Evolutionary conservation across 2,888 invertebrate genomes (phyloP), one percentile per base, ranked within the genome.

Genomic region (Philereme transversata): DNA sequence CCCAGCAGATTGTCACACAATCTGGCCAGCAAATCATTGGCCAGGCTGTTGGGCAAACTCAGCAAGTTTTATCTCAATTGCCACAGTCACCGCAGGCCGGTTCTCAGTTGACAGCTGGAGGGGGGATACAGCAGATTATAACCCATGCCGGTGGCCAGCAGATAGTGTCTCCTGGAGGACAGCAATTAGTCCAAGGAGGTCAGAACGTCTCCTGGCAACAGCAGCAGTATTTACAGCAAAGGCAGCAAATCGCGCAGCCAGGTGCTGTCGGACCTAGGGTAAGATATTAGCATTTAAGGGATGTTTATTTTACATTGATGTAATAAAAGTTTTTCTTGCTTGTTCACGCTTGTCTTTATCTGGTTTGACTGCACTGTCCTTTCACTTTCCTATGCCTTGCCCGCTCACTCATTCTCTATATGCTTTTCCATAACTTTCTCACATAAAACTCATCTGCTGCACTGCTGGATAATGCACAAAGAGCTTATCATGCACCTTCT

Each of bases 231-330:
- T 77, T 93, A 68, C 92, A 85, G 67, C 90, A 90, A 68, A 82
- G 92, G 45, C 93, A 93, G 69, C 93, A 93, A 67, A 90, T 91
- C 10, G 91, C 89, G 40, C 93, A 93, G 67, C 92, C 92, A 0
- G 92, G 91, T 54, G 83, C 88, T 62, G 92, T 93, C 5, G 93
- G 92, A 60, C 93, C 92, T 59, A 84, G 92, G 83, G 91, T 92
- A 75, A 83, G 88, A 66, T 65, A 57, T 57, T 60, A 48, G 35
- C 7, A 11, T 47, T 11, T 50, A 22, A 22, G 22, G 22, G 40
- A 45, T 40, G 45, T 11, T 33, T 22, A 4, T 6, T 22, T 22
- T 33, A 22, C 22, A 46, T 44, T 44, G 22, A 45, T 45, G 5
- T 45, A 45, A 8, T 6, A 8, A 38, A 59, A 5, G 5, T 51